phyloP scores from a whole-genome alignment of 2,888 invertebrate species.

The Orchestes rusci region DNA sequence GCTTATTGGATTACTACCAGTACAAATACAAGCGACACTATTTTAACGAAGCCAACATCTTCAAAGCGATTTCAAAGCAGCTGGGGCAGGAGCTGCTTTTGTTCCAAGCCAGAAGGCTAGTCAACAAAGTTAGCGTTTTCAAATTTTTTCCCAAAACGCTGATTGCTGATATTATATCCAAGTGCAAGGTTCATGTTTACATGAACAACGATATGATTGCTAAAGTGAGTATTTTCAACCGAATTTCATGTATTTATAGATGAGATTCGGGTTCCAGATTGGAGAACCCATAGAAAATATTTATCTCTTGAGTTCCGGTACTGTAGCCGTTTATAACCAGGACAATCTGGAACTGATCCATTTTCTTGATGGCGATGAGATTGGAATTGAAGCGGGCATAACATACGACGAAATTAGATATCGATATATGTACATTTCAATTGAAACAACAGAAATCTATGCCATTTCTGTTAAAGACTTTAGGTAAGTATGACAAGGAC shows the following conservation, averaged over 20 bases:
- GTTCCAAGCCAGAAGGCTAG: constrained; percentile 16
- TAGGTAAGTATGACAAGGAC: no score
- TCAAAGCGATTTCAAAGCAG: constrained; percentile 12
- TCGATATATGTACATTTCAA: constrained; percentile 28
- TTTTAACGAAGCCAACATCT: constrained; percentile 21
- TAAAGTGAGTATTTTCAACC: constrained; percentile 11
- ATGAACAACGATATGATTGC: constrained; percentile 17
- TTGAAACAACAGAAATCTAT: constrained; percentile 38
- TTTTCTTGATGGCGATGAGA: constrained; percentile 15
- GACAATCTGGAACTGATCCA: constrained; percentile 13
- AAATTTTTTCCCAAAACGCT: constrained; percentile 13
- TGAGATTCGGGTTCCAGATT: no score
- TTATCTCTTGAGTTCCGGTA: constrained; percentile 18
- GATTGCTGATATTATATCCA: constrained; percentile 12
- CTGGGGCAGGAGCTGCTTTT: constrained; percentile 16
- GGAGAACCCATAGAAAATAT: constrained; percentile 11
- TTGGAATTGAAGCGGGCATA: constrained; percentile 5
- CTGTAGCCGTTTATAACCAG: constrained; percentile 13
- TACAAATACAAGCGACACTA: constrained; percentile 21
- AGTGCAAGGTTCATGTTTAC: constrained; percentile 13
- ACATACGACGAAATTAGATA: constrained; percentile 1
- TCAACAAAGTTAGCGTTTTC: constrained; percentile 17
- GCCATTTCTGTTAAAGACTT: constrained; percentile 31
- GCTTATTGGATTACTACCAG: constrained; percentile 17
- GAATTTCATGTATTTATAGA: no score